Evolutionary conservation across 2,113 vertebrate genomes (phyloP), one percentile per base, ranked within the genome.

Genomic region (Mobula hypostoma): DNA sequence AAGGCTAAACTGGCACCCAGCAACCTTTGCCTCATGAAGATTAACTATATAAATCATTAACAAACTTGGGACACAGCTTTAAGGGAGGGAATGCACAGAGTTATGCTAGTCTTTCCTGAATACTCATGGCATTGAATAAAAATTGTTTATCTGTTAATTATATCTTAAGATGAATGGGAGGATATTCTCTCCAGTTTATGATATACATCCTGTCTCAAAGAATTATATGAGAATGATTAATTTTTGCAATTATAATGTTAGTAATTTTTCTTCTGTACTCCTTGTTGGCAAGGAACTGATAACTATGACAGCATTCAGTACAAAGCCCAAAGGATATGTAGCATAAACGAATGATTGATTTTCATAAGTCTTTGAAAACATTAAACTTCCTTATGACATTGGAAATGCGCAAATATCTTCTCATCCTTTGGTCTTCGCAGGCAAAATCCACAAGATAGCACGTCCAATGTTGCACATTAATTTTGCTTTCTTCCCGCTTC

Each of bases 191-290:
- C 61, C 61, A 32, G 4, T 32, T 88, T 66, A 19, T 66, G 61
- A 68, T 66, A 66, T 61, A 66, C 1, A 19, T 66, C n/a, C 58
- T 88, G 85, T 32, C 14, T 88, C 63, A 63, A 74, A 48, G 32
- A 93, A 74, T 93, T 74, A 56, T 76, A 74, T 93, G 70, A 29
- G 70, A 70, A 76, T 93, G 91, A 74, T 15, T 76, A 93, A 14
- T 76, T 93, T 74, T 93, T 36, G 14, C 29, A 56, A 21, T 72
- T 24, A 48, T 12, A 19, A 0, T 56, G 36, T 36, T 93, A 48
- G 48, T 74, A 72, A 6, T 40, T 21, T 36, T 93, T 66, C 68
- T 36, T 82, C 29, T 19, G 32, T 40, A 56, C 36, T 17, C 12
- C 9, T 58, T 2, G 40, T 74, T 74, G 90, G 19, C 68, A 40